A percentile compares a stretch with the other conserved stretches of the same genome.
phyloP scores from a whole-genome alignment of 2,113 vertebrate genomes.

The Ptyas mucosa region DNA sequence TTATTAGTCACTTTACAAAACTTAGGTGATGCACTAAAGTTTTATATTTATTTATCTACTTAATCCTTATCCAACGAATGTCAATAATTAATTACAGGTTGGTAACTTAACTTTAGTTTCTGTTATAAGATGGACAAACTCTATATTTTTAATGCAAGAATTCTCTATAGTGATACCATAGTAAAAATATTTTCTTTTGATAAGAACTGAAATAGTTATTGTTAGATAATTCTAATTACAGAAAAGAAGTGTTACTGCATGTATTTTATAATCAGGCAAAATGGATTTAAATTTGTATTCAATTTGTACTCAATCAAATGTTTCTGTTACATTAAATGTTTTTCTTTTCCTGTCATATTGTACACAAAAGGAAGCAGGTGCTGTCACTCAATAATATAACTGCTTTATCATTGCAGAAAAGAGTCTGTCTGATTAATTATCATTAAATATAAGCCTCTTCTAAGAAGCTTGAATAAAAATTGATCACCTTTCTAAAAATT shows the following conservation, averaged over 20 bases:
- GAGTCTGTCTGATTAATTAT: constrained; percentile 24
- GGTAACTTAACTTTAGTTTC: not conserved
- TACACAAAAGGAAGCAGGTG: constrained; percentile 30
- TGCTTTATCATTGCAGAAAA: constrained; percentile 12
- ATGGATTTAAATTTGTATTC: constrained; percentile 16
- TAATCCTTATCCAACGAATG: not conserved
- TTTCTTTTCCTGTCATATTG: not conserved
- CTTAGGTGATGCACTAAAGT: not conserved
- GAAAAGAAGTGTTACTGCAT: constrained; percentile 4
- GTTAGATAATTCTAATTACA: constrained; percentile 22
- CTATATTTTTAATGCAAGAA: not conserved
- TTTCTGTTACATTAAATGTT: constrained; percentile 19
- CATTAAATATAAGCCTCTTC: constrained; percentile 15
- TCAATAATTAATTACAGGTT: not conserved
- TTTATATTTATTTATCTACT: constrained; percentile 18
- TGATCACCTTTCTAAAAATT: constrained; percentile 19
- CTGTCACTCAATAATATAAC: not conserved
- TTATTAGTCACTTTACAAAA: not conserved
- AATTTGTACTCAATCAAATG: constrained; percentile 21
- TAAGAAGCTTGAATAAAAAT: constrained; percentile 21
- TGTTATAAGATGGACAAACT: not conserved
- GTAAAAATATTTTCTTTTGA: constrained; percentile 2
- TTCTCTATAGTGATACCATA: not conserved
- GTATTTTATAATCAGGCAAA: constrained; percentile 13
- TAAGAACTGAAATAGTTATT: constrained; percentile 12